Evolutionary conservation across 2,113 vertebrate species (phyloP), one percentile per base, ranked within the genome.

Genomic region (Menura novaehollandiae): DNA sequence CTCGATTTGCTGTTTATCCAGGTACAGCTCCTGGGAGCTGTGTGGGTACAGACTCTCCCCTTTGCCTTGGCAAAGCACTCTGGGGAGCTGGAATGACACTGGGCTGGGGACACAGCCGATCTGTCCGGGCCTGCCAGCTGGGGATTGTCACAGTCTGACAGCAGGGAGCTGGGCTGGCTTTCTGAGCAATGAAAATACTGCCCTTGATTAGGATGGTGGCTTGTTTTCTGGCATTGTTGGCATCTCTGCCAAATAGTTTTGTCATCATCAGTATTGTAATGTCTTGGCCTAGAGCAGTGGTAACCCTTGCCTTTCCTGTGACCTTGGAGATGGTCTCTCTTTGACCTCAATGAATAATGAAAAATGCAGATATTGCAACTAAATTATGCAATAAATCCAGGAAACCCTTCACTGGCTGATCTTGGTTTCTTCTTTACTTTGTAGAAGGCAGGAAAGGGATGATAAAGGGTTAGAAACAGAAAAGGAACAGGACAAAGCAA

Each of bases 101-200:
- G 71, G 62, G 63, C 52, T 10, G 33, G 78, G 41, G 93, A 43
- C 2, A 15, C 80, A 4, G 85, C 16, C 10, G 33, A 60, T 28
- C 43, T 64, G 16, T 17, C 35, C 0, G 26, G 74, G 63, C 30
- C 74, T 26, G 84, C 87, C 30, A 93, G 35, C 52, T 44, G 83
- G 75, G 96, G 60, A 59, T 89, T 94, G 88, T 96, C 91, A n/a
- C 87, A 58, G 85, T 49, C 87, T 17, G 91, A 88, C 67, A 80
- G 85, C 63, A 53, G 93, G 78, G 88, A 92, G 83, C 94, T 93
- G 88, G 68, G 91, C 82, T 86, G 95, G 44, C 94, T 87, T 47
- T 56, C 86, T 53, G n/a, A 82, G 77, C 60, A 11, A 43, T 56
- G 63, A 55, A 84, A 94, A 91, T 79, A 53, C 84, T 79, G 90